Conservation (phyloP, 2,113 vertebrate species). For the Prunella fulvescens region DNA sequence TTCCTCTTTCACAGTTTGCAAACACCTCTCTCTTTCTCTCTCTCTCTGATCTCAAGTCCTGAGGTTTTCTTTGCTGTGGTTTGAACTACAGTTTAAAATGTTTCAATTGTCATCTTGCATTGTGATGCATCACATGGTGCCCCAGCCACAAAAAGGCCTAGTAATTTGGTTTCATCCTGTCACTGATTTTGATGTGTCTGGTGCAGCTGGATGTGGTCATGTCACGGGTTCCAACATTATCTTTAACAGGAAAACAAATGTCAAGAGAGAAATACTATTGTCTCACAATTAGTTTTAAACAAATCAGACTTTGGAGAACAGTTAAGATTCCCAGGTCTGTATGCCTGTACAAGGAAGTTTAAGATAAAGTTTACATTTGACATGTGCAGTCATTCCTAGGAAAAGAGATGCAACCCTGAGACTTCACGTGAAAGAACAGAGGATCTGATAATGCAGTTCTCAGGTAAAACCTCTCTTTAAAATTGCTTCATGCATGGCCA, state of each 20-base stretch:
- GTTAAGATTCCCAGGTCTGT: conserved; percentile 36
- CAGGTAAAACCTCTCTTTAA: neutral
- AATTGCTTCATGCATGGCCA: neutral
- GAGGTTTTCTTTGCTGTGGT: conserved; percentile 71
- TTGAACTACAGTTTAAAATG: conserved; percentile 62
- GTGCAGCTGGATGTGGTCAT: conserved; percentile 67
- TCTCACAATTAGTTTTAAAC: conserved; percentile 55
- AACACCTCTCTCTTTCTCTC: conserved; percentile 64
- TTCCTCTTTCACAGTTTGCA: conserved; percentile 57
- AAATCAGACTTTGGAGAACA: conserved; percentile 23
- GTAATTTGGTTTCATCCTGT: conserved; percentile 68
- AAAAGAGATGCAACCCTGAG: neutral
- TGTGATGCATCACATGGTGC: conserved; percentile 66
- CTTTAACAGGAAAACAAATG: conserved; percentile 70
- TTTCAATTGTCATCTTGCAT: conserved; percentile 69
- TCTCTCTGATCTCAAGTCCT: conserved; percentile 58
- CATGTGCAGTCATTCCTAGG: neutral
- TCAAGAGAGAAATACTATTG: conserved; percentile 58
- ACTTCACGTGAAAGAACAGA: neutral
- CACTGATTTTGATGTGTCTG: conserved; percentile 69
- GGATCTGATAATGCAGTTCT: neutral
- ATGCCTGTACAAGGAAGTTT: neutral
- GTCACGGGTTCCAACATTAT: conserved; percentile 67
- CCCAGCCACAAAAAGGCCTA: conserved; percentile 66
- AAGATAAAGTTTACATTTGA: neutral